Conservation (phyloP, 2,113 vertebrate genomes). For the Apteryx mantelli region DNA sequence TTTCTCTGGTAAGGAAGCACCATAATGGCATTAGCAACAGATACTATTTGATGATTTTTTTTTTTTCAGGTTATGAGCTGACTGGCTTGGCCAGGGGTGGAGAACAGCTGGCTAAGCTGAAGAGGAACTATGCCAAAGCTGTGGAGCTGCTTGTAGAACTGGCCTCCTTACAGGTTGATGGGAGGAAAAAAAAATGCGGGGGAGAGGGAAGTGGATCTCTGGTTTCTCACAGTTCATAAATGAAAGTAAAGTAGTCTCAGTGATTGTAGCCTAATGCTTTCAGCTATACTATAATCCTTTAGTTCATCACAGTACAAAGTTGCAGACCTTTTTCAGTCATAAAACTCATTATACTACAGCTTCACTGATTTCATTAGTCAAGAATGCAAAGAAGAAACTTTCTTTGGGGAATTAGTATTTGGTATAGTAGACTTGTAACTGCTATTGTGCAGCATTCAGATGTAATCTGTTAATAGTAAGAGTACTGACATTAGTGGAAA, state of each 20-base stretch:
- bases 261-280: neutral
- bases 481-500: neutral
- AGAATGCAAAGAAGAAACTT: neutral
- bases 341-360: neutral
- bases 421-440: neutral
- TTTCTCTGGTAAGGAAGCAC: neutral
- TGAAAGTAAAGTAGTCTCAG: neutral
- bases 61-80: conserved; percentile 91
- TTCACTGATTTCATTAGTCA: neutral
- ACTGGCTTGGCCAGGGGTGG: conserved; percentile 97
- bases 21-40: neutral
- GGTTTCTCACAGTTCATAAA: neutral
- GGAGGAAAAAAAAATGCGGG: neutral
- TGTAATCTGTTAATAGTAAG: neutral
- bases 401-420: neutral
- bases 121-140: conserved; percentile 98
- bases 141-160: conserved; percentile 97
- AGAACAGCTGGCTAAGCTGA: conserved; percentile 95
- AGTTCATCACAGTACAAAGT: neutral
- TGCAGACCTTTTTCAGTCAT: neutral
- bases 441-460: neutral
- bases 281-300: neutral
- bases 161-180: conserved; percentile 93
- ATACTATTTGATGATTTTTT: neutral
- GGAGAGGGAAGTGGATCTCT: accelerated